Percentiles rank a stretch among this genome's conserved stretches.
These are phyloP conservation scores for Araneus ventricosus DNA, from an alignment of 1,140 invertebrate genomes.

Conservation along the genomic window DNA sequence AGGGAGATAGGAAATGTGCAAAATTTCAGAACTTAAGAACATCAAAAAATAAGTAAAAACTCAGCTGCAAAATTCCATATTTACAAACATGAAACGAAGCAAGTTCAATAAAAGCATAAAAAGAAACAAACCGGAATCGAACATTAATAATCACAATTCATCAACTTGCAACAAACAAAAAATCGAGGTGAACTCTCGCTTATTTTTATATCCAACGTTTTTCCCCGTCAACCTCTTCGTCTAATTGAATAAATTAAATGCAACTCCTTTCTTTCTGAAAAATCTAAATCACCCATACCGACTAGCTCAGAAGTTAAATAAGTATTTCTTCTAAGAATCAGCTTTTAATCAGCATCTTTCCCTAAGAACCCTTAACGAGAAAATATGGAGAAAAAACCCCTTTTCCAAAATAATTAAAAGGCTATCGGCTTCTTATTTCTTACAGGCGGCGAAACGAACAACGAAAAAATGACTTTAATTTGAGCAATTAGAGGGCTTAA, in stretches of 20 bases:
- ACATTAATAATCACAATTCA: no score
- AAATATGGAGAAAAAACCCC: not conserved
- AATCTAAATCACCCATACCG: not conserved
- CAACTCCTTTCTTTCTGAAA: not conserved
- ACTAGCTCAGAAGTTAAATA: not conserved
- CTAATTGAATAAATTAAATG: conserved; percentile 12
- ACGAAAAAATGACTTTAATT: not conserved
- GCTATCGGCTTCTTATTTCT: not conserved
- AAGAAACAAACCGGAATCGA: no score
- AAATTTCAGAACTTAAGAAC: no score
- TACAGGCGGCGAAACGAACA: not conserved
- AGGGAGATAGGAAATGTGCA: no score
- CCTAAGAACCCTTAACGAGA: not conserved
- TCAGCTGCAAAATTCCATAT: no score
- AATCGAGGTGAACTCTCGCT: no score
- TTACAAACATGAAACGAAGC: no score
- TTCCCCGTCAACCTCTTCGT: not conserved
- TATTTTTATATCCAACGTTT: not conserved
- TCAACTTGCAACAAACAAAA: no score
- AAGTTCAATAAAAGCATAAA: no score
- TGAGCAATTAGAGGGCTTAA: not conserved
- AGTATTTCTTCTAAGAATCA: not conserved
- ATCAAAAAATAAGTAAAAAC: no score
- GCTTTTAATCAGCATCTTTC: not conserved
- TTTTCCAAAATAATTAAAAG: not conserved